Conservation (phyloP, 2,888 invertebrate genomes). For the Drosophila macrospina region DNA sequence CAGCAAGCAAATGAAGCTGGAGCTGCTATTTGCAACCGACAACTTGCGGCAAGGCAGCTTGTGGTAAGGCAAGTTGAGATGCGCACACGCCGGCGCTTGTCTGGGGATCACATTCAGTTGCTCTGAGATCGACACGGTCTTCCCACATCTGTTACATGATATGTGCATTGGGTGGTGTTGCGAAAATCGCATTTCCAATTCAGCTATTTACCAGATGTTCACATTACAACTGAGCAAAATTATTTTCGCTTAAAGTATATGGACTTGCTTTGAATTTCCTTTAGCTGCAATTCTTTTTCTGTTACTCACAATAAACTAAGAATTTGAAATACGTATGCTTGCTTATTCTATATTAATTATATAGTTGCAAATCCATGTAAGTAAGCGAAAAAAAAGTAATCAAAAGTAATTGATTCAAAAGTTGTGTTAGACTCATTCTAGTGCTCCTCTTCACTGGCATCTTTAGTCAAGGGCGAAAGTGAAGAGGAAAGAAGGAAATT, state of each 20-base stretch:
- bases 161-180: conserved; percentile 1
- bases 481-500: too few species aligned
- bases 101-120: conserved; percentile 1
- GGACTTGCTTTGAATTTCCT: neutral
- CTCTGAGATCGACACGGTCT: neutral
- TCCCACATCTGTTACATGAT: conserved; percentile 1
- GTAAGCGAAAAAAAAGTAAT: too few species aligned
- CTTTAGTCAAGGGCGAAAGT: too few species aligned
- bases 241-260: neutral
- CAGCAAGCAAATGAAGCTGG: conserved; percentile 4
- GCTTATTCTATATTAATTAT: neutral
- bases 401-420: too few species aligned
- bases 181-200: conserved; percentile 8
- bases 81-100: conserved; percentile 49
- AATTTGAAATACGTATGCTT: neutral
- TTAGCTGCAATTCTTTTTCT: neutral
- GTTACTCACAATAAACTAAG: neutral
- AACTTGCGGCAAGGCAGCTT: too few species aligned
- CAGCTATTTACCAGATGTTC: conserved; percentile 16
- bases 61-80: conserved; percentile 25
- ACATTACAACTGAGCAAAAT: neutral
- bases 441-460: too few species aligned
- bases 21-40: neutral
- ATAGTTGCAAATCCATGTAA: neutral
- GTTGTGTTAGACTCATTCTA: too few species aligned